Evolutionary conservation across 1,140 invertebrate species (phyloP).

Genomic region (Magallana gigas): DNA sequence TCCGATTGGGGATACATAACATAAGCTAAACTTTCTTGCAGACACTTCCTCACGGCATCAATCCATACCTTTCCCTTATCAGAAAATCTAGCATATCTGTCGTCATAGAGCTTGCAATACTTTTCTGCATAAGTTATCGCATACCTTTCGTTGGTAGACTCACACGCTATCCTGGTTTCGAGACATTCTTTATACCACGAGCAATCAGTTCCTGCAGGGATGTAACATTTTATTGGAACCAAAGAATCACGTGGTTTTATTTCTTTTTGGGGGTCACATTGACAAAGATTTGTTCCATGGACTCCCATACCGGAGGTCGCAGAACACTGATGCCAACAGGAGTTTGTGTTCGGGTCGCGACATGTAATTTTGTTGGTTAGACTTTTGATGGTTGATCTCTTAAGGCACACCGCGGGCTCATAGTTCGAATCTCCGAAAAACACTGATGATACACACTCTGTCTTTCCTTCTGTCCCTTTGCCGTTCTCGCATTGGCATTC

Average conservation of each 20-base stretch:
- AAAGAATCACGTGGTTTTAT: not conserved
- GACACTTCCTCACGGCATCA: slow-evolving; percentile 36
- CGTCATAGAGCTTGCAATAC: slow-evolving; percentile 32
- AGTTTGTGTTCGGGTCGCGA: not conserved
- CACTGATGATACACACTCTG: not conserved
- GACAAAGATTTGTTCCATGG: not conserved
- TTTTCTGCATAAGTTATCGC: slow-evolving; percentile 42
- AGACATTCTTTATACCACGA: slow-evolving; percentile 39
- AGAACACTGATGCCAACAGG: not conserved
- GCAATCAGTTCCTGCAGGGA: slow-evolving; percentile 4
- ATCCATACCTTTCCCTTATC: slow-evolving; percentile 35
- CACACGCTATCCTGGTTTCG: slow-evolving; percentile 16
- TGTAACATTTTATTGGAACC: slow-evolving; percentile 13
- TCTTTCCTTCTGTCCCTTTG: not conserved
- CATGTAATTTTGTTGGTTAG: not conserved
- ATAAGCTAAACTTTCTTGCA: slow-evolving; percentile 5
- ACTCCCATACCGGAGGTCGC: not conserved
- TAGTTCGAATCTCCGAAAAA: not conserved
- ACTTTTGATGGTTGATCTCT: not conserved
- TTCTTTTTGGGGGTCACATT: not conserved
- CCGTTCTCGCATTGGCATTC: not conserved
- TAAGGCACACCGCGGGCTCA: not conserved
- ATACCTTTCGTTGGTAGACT: slow-evolving; percentile 16
- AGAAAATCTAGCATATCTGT: slow-evolving; percentile 29
- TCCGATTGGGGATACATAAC: not conserved